Conservation (phyloP, 2,888 invertebrate genomes). For the Erebia aethiops region DNA sequence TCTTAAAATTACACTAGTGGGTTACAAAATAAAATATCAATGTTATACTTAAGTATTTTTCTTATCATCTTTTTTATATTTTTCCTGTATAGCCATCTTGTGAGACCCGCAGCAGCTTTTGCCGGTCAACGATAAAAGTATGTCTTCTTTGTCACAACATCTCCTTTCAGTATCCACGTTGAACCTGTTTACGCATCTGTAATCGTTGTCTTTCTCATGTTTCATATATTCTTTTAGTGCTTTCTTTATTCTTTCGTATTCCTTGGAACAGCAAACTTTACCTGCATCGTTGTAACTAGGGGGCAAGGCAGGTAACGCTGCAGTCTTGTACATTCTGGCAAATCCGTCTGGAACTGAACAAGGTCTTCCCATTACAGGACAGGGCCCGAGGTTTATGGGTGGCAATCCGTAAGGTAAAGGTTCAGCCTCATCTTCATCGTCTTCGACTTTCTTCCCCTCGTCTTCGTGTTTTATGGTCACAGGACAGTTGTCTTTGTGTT, state of each 20-base stretch:
- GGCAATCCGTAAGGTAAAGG: slow-evolving; percentile 74
- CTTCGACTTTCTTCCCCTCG: slow-evolving; percentile 61
- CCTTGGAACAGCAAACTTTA: slow-evolving; percentile 76
- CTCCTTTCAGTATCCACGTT: slow-evolving; percentile 71
- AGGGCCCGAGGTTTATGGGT: slow-evolving; percentile 73
- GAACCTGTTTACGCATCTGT: slow-evolving; percentile 69
- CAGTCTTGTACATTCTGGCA: slow-evolving; percentile 73
- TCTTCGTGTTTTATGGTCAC: slow-evolving; percentile 60
- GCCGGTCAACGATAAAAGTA: slow-evolving; percentile 60
- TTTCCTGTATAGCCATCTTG: slow-evolving; percentile 68
- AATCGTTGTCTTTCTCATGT: slow-evolving; percentile 66
- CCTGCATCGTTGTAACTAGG: slow-evolving; percentile 71
- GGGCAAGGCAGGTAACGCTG: slow-evolving; percentile 57
- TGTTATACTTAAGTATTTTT: slow-evolving; percentile 43
- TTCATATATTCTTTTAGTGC: slow-evolving; percentile 71
- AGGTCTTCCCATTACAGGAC: slow-evolving; percentile 73
- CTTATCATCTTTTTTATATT: slow-evolving; percentile 56
- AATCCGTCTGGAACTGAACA: slow-evolving; percentile 74
- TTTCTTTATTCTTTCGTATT: slow-evolving; percentile 74
- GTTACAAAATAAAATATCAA: slow-evolving; percentile 81
- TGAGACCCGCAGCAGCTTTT: slow-evolving; percentile 72
- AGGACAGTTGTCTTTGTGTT: slow-evolving; percentile 68
- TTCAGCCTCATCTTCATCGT: slow-evolving; percentile 67
- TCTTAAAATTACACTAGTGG: slow-evolving; percentile 51
- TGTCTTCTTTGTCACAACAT: slow-evolving; percentile 75